A percentile compares a stretch with the other conserved stretches of the same genome.
Evolutionary conservation across 2,888 invertebrate genomes (phyloP).

Genomic region (Drosophila nr. medialis): DNA sequence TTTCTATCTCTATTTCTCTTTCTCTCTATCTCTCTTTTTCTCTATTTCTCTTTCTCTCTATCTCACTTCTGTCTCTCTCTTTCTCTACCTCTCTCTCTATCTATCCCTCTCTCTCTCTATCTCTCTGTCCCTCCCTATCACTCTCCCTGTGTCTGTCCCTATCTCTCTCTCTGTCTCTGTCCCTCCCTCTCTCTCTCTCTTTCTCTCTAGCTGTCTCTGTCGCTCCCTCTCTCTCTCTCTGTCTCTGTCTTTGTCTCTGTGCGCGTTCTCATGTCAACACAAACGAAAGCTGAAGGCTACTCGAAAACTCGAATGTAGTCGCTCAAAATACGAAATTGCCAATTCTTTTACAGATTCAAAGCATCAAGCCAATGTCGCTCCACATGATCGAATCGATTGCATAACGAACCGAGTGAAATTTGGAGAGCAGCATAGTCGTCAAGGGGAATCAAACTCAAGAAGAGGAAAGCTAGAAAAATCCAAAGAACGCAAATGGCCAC

Average conservation of each 20-base stretch:
- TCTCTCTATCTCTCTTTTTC: too few species aligned
- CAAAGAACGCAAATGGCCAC: constrained; percentile 78
- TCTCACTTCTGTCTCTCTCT: background rate
- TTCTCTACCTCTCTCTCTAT: background rate
- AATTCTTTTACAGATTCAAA: constrained; percentile 62
- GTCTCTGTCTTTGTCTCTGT: background rate
- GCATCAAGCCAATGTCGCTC: constrained; percentile 78
- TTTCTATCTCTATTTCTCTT: background rate
- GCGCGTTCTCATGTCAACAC: constrained; percentile 72
- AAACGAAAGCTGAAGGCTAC: constrained; percentile 49
- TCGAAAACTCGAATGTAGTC: constrained; percentile 11
- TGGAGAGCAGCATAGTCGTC: constrained; percentile 3
- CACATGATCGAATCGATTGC: constrained; percentile 70
- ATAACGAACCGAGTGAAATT: constrained; percentile 28
- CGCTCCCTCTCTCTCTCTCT: background rate
- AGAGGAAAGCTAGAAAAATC: constrained; percentile 20
- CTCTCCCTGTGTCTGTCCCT: too few species aligned
- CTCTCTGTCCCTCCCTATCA: too few species aligned
- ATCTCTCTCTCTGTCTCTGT: too few species aligned
- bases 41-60: background rate
- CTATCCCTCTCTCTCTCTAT: too few species aligned
- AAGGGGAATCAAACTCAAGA: background rate
- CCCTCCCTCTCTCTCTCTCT: background rate
- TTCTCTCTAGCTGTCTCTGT: too few species aligned
- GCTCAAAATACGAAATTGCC: constrained; percentile 28